phyloP scores from a whole-genome alignment of 2,888 invertebrate genomes.

The Lasioglossum morio region DNA sequence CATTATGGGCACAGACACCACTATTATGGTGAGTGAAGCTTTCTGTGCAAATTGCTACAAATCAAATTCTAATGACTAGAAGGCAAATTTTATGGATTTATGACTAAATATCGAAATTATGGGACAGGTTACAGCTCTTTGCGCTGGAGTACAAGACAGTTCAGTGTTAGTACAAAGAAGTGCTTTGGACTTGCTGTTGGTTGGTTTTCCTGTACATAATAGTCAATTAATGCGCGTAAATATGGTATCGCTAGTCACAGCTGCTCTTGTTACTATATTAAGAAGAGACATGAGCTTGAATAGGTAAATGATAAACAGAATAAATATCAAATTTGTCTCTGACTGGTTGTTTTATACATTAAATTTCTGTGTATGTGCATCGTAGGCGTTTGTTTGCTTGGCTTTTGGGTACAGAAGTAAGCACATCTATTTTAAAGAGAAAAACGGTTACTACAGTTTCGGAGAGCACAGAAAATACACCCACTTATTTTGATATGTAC shows the following conservation, averaged over 20 bases:
- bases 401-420: slow-evolving; percentile 91
- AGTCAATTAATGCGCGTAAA: slow-evolving; percentile 89
- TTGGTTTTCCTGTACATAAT: slow-evolving; percentile 94
- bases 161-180: slow-evolving; percentile 94
- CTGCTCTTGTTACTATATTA: slow-evolving; percentile 90
- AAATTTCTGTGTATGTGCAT: slow-evolving; percentile 9
- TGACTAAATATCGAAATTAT: slow-evolving; percentile 33
- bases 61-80: neutral
- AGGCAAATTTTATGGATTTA: neutral
- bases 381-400: slow-evolving; percentile 92
- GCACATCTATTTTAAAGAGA: slow-evolving; percentile 84
- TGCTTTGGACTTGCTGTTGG: slow-evolving; percentile 92
- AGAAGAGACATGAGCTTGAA: slow-evolving; percentile 96
- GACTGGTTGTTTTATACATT: slow-evolving; percentile 59
- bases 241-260: slow-evolving; percentile 90
- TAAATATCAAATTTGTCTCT: slow-evolving; percentile 39
- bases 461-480: slow-evolving; percentile 79
- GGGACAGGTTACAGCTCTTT: slow-evolving; percentile 90
- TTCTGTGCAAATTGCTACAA: slow-evolving; percentile 1
- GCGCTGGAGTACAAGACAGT: slow-evolving; percentile 92
- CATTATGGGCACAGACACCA: slow-evolving; percentile 93
- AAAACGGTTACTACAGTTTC: slow-evolving; percentile 77
- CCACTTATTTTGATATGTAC: slow-evolving; percentile 88
- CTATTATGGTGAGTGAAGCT: slow-evolving; percentile 88
- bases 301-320: slow-evolving; percentile 84